phyloP scores from a whole-genome alignment of 2,113 vertebrate genomes.

The human (Homo sapiens) region DNA sequence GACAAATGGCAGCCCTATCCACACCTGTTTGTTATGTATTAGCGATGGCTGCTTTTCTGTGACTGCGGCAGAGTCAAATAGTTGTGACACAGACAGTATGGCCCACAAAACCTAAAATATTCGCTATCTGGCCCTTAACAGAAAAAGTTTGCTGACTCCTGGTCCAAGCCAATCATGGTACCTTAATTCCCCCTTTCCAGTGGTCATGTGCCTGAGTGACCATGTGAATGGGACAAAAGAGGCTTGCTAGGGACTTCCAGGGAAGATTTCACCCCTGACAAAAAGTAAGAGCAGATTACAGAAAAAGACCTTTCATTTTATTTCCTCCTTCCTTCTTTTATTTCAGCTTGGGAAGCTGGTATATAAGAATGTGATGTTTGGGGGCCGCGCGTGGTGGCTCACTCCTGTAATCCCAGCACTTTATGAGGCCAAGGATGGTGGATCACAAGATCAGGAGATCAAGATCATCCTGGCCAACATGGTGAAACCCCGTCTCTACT shows the following conservation, averaged over 20 bases:
- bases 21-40: not conserved
- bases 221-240: not conserved
- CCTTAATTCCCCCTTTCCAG: not conserved
- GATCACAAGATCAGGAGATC: too few species aligned
- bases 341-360: not conserved
- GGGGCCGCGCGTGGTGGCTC: too few species aligned
- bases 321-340: not conserved
- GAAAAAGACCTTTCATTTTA: not conserved
- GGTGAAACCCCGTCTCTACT: too few species aligned
- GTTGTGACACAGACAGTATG: not conserved
- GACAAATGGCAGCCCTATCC: not conserved
- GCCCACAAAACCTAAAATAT: not conserved
- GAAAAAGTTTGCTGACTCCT: not conserved
- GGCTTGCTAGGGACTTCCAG: not conserved
- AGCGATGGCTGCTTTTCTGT: not conserved
- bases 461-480: too few species aligned
- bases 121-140: not conserved
- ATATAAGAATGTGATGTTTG: not conserved
- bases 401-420: too few species aligned
- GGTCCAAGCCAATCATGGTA: not conserved
- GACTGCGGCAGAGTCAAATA: not conserved
- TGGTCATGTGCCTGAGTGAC: not conserved
- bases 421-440: too few species aligned
- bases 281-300: not conserved
- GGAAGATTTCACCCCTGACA: not conserved